Evolutionary conservation across 1,140 invertebrate species (phyloP).

Genomic region (Anastatus disparis): DNA sequence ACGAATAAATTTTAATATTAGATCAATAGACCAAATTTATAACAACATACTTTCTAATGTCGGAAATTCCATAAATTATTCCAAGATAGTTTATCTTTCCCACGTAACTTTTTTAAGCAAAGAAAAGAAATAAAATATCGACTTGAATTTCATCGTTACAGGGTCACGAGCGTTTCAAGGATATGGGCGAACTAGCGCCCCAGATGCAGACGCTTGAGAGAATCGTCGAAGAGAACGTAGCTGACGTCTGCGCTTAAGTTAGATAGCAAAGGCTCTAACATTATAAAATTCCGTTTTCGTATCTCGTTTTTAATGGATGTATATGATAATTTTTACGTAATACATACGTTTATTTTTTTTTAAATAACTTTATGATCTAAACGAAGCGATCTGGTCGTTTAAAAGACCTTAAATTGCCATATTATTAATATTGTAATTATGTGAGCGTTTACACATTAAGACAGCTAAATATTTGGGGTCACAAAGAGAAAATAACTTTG

Average conservation of each 20-base stretch:
- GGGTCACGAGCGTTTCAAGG: slow-evolving; percentile 53
- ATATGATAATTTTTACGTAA: too few relatives aligned
- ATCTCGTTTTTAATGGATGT: not conserved
- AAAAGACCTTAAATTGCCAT: slow-evolving; percentile 8
- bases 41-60: too few relatives aligned
- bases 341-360: slow-evolving; percentile 3
- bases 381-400: not conserved
- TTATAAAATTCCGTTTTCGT: not conserved
- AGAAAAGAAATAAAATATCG: not conserved
- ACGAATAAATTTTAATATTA: too few relatives aligned
- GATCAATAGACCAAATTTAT: too few relatives aligned
- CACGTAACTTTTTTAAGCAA: not conserved
- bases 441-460: not conserved
- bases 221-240: slow-evolving; percentile 59
- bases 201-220: slow-evolving; percentile 57
- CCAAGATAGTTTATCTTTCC: too few relatives aligned
- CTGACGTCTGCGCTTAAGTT: slow-evolving; percentile 46
- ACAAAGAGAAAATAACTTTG: not conserved
- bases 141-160: slow-evolving; percentile 41
- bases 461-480: not conserved
- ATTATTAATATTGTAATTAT: slow-evolving; percentile 15
- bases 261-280: too few relatives aligned
- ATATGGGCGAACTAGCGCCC: slow-evolving; percentile 48
- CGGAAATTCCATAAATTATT: too few relatives aligned
- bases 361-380: slow-evolving; percentile 28